phyloP scores from a whole-genome alignment of 2,888 invertebrate genomes.

The Myopa tessellatipennis region DNA sequence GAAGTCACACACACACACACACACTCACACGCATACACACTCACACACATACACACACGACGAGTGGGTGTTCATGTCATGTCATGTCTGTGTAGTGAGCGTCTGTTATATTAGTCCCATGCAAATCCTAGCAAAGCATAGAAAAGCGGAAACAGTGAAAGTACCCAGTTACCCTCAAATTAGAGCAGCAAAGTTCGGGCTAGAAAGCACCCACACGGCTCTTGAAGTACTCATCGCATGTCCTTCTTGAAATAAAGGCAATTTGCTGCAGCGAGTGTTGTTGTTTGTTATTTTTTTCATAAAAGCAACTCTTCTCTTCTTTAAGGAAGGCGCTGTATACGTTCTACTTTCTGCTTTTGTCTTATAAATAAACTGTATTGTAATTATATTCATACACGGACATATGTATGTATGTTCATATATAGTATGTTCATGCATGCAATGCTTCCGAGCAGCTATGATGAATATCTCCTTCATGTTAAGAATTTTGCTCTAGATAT shows the following conservation, averaged over 20 bases:
- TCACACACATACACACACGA: not conserved
- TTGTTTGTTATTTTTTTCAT: not conserved
- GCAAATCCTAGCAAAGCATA: constrained; percentile 17
- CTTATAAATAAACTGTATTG: not conserved
- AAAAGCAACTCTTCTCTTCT: not conserved
- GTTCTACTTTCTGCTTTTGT: constrained; percentile 3
- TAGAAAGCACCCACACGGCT: not conserved
- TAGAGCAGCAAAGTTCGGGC: constrained; percentile 19
- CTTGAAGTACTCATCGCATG: not conserved
- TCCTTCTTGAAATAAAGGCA: not conserved
- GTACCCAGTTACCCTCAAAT: constrained; percentile 9
- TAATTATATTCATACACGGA: not conserved
- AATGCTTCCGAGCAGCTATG: not conserved
- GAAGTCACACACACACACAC: not conserved
- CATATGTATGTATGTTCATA: not conserved
- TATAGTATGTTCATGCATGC: not conserved
- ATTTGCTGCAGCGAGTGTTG: not conserved
- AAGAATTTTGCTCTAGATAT: no score
- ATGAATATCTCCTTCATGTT: no score
- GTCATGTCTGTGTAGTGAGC: constrained; percentile 7
- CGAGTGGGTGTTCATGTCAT: constrained; percentile 4
- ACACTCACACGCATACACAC: no score
- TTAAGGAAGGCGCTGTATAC: not conserved
- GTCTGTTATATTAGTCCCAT: constrained; percentile 21
- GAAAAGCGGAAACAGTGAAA: constrained; percentile 12